Evolutionary conservation across 2,113 vertebrate genomes (phyloP).

Genomic region (Labrus mixtus): DNA sequence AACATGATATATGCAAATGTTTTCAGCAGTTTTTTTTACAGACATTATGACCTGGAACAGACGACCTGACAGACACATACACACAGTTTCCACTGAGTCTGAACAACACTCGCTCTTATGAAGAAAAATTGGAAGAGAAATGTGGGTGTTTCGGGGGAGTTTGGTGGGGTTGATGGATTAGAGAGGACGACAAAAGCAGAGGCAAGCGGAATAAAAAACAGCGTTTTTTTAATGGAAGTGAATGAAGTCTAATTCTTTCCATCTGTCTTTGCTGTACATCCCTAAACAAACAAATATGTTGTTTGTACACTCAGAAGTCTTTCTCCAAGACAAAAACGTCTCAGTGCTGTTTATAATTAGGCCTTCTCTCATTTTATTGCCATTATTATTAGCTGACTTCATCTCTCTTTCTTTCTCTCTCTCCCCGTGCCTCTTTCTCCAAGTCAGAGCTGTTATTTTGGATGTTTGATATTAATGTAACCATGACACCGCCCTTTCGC

Average conservation of each 20-base stretch:
- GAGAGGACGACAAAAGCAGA: constrained; percentile 55
- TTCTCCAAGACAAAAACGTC: constrained; percentile 56
- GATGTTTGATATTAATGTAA: constrained; percentile 78
- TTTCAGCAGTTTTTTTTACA: constrained; percentile 57
- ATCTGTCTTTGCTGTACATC: constrained; percentile 57
- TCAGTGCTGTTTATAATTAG: constrained; percentile 70
- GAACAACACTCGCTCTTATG: constrained; percentile 51
- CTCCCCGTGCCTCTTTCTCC: constrained; percentile 12
- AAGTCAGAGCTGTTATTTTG: constrained; percentile 64
- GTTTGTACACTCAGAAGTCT: constrained; percentile 56
- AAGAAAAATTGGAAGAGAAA: constrained; percentile 50
- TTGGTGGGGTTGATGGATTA: constrained; percentile 43
- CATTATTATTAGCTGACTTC: constrained; percentile 73
- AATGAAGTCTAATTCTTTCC: constrained; percentile 45
- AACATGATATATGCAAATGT: constrained; percentile 73
- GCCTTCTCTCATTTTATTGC: constrained; percentile 52
- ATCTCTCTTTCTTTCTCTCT: constrained; percentile 42
- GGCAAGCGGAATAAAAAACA: constrained; percentile 46
- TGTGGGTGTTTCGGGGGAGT: constrained; percentile 6
- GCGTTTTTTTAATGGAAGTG: constrained; percentile 28
- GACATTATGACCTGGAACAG: constrained; percentile 41
- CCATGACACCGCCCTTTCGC: constrained; percentile 76
- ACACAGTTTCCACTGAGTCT: constrained; percentile 58
- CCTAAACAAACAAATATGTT: constrained; percentile 69
- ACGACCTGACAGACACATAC: constrained; percentile 13